A percentile compares a stretch with the other conserved stretches of the same genome.
phyloP scores from a whole-genome alignment of 2,797 vertebrate genomes.

The Scarus forsteni region DNA sequence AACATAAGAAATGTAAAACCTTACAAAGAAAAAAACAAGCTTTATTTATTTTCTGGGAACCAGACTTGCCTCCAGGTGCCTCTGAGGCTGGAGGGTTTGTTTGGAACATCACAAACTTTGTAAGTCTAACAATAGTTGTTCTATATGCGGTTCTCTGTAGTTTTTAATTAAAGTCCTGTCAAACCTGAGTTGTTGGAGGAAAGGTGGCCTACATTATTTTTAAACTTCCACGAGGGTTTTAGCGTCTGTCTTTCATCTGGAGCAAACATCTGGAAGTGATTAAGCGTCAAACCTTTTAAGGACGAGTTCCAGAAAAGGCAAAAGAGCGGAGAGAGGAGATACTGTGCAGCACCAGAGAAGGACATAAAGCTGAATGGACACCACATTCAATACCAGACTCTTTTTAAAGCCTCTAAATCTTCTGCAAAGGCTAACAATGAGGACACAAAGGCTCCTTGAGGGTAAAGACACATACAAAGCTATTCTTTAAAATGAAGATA shows the following conservation, averaged over 20 bases:
- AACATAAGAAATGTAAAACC: conserved; percentile 6
- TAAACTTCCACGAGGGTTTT: conserved; percentile 53
- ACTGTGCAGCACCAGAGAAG: conserved; percentile 37
- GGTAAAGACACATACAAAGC: conserved; percentile 1
- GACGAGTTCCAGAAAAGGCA: conserved; percentile 61
- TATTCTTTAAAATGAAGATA: too few relatives aligned
- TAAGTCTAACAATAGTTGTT: conserved; percentile 3
- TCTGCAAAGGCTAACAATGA: conserved; percentile 5
- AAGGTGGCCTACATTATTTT: conserved; percentile 51
- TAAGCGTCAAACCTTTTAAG: conserved; percentile 78
- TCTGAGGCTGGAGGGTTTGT: conserved; percentile 1
- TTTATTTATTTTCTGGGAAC: not conserved
- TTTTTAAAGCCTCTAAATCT: conserved; percentile 1
- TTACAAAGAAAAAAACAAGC: conserved; percentile 2
- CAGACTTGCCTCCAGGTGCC: conserved; percentile 3
- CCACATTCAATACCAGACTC: conserved; percentile 15
- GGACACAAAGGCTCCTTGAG: conserved; percentile 3
- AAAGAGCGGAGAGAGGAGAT: conserved; percentile 61
- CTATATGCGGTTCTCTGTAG: conserved; percentile 47
- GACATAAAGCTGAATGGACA: conserved; percentile 22
- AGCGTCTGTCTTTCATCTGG: conserved; percentile 81
- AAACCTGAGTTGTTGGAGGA: conserved; percentile 54
- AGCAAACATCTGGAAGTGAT: conserved; percentile 81
- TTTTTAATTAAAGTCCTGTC: conserved; percentile 51
- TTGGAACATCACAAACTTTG: conserved; percentile 22